Conservation (phyloP, 2,888 invertebrate genomes). For the Saturnia pavonia region DNA sequence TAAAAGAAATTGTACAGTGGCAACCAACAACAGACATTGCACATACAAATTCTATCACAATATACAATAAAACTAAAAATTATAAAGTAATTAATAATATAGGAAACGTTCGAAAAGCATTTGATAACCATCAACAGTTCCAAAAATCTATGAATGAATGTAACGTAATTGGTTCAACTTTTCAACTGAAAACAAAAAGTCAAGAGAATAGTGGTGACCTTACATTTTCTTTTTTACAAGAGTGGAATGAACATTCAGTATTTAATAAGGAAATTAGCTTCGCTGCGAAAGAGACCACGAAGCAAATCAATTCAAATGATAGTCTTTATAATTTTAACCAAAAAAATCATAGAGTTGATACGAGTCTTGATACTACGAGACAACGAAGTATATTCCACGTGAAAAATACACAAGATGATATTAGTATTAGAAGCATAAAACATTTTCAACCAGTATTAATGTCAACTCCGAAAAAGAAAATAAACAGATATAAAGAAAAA, state of each 20-base stretch:
- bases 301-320: background rate
- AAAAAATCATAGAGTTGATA: background rate
- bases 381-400: background rate
- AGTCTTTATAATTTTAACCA: background rate
- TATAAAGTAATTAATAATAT: constrained; percentile 20
- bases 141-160: background rate
- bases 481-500: constrained; percentile 16
- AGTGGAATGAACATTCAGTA: background rate
- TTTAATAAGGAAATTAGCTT: background rate
- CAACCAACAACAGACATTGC: constrained; percentile 32
- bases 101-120: background rate
- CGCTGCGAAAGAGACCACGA: background rate
- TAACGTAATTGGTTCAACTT: background rate
- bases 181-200: background rate
- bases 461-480: constrained; percentile 54
- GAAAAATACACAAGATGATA: constrained; percentile 1
- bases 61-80: constrained; percentile 14
- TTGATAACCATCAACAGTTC: background rate
- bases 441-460: constrained; percentile 52
- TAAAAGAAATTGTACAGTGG: constrained; percentile 50
- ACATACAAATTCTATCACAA: background rate
- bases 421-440: constrained; percentile 17
- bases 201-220: background rate
- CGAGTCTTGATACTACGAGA: background rate
- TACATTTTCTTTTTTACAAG: background rate